Conservation (phyloP, 2,113 vertebrate genomes). For the Albula goreensis region DNA sequence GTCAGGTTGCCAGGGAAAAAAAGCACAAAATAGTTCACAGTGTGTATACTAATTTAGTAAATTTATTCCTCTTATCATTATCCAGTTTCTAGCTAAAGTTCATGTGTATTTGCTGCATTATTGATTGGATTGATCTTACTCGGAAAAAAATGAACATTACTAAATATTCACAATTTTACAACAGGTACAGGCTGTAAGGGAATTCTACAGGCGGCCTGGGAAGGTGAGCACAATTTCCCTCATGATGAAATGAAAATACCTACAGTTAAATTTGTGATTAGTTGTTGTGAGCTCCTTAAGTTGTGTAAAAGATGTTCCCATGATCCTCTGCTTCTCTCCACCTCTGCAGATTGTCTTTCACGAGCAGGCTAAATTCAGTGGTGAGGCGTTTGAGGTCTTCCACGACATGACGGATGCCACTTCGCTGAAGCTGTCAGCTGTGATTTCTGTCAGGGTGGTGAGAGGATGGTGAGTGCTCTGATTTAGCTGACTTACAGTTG, state of each 20-base stretch:
- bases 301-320: neutral
- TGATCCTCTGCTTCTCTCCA: slow-evolving; percentile 19
- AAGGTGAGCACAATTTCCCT: slow-evolving; percentile 74
- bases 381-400: slow-evolving; percentile 77
- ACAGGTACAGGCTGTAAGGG: slow-evolving; percentile 53
- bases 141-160: too few relatives aligned
- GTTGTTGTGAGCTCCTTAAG: neutral
- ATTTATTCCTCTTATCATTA: neutral
- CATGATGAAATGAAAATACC: neutral
- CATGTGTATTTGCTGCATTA: neutral
- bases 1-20: too few relatives aligned
- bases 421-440: slow-evolving; percentile 75
- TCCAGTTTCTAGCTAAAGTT: neutral
- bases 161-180: too few relatives aligned
- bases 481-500: neutral
- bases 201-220: slow-evolving; percentile 86
- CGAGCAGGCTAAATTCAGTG: slow-evolving; percentile 67
- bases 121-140: neutral
- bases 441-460: slow-evolving; percentile 80
- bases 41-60: neutral
- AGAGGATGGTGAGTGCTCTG: slow-evolving; percentile 84
- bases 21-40: neutral
- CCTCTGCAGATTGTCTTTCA: slow-evolving; percentile 79
- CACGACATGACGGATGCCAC: slow-evolving; percentile 78
- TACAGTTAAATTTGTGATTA: neutral